phyloP scores from a whole-genome alignment of 92 coral and sea anemone species.

The Blastomussa wellsi region DNA sequence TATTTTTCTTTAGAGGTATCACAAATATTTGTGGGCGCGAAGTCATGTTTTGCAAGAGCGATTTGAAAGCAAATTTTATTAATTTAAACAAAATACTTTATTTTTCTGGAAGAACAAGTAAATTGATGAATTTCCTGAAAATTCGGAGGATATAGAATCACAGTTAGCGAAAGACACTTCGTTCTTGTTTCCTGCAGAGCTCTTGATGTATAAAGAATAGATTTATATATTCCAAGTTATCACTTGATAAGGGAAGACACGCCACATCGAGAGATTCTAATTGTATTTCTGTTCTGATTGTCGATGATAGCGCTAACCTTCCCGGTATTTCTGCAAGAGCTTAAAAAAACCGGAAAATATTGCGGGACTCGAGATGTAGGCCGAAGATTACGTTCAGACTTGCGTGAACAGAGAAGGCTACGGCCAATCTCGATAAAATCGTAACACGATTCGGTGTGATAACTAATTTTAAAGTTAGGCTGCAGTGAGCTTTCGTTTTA shows the following conservation, averaged over 20 bases:
- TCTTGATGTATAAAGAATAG: background rate
- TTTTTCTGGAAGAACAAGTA: background rate
- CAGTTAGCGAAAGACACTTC: background rate
- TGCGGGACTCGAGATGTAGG: constrained; percentile 1
- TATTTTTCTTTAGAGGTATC: constrained; percentile 3
- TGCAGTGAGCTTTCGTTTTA: constrained; percentile 22
- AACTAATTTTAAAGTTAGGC: constrained; percentile 13
- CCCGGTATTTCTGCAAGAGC: constrained; percentile 17
- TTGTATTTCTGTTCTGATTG: constrained; percentile 9
- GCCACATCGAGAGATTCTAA: background rate
- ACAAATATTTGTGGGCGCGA: background rate
- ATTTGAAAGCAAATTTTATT: constrained; percentile 10
- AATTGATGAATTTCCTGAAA: constrained; percentile 9
- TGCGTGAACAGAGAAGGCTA: background rate
- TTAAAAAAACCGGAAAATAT: constrained; percentile 36
- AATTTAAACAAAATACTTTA: constrained; percentile 6
- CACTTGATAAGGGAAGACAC: constrained; percentile 1
- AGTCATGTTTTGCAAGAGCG: background rate
- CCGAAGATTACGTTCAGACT: background rate
- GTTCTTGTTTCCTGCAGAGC: background rate
- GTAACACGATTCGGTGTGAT: constrained; percentile 23
- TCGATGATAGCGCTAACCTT: constrained; percentile 1
- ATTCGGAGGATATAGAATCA: constrained; percentile 20
- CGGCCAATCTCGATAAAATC: constrained; percentile 8
- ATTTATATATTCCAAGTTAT: background rate